A percentile compares a stretch with the other conserved stretches of the same genome.
phyloP scores from a whole-genome alignment of 2,113 vertebrate species.

The Morone chrysops region DNA sequence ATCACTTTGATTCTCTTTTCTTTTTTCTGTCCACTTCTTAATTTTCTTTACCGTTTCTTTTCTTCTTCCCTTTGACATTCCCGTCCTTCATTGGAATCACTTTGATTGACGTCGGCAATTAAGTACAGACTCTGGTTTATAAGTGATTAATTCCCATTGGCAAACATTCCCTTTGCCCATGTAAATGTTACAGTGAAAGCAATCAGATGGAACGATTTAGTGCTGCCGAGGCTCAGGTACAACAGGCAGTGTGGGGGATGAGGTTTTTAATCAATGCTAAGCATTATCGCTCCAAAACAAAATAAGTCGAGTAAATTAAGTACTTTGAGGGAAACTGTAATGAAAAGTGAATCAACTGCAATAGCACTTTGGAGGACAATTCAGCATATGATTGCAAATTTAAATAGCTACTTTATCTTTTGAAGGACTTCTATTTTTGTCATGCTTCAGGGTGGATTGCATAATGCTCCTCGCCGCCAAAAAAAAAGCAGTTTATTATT shows the following conservation, averaged over 20 bases:
- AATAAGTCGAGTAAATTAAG: constrained; percentile 63
- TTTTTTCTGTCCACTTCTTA: background rate
- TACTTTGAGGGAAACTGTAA: constrained; percentile 55
- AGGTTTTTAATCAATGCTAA: constrained; percentile 63
- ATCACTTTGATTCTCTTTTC: background rate
- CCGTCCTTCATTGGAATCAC: background rate
- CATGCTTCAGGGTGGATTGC: constrained; percentile 40
- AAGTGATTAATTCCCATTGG: constrained; percentile 43
- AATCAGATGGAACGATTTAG: constrained; percentile 18
- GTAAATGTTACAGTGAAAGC: constrained; percentile 34
- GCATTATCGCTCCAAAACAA: constrained; percentile 58
- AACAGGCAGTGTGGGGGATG: constrained; percentile 9
- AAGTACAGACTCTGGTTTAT: constrained; percentile 15
- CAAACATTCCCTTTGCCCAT: background rate
- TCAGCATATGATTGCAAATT: constrained; percentile 65
- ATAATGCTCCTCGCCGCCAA: constrained; percentile 15
- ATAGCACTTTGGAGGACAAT: constrained; percentile 61
- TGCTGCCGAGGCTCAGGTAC: constrained; percentile 36
- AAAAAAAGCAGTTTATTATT: constrained; percentile 30
- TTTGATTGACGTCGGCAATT: constrained; percentile 54
- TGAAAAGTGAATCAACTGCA: constrained; percentile 59
- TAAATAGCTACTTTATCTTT: constrained; percentile 68
- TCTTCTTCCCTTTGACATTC: background rate
- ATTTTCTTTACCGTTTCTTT: background rate
- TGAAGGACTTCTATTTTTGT: constrained; percentile 47